A percentile compares a stretch with the other conserved stretches of the same genome.
Evolutionary conservation across 1,140 invertebrate species (phyloP).

Genomic region (Drosophila orena): DNA sequence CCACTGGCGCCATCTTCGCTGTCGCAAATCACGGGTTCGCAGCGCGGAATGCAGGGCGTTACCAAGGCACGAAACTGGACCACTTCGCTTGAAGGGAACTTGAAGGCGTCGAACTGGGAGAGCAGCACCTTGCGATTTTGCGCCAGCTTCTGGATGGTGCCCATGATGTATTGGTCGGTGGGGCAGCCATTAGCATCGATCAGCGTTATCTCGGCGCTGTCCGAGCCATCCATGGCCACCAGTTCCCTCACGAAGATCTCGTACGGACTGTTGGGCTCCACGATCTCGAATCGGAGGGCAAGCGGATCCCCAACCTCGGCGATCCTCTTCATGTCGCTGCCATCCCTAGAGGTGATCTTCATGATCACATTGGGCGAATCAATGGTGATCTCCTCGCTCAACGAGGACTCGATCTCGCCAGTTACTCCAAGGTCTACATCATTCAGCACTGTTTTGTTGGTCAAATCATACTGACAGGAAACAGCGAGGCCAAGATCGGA

Average conservation of each 20-base stretch:
- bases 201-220: constrained; percentile 95
- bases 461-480: constrained; percentile 96
- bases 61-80: constrained; percentile 97
- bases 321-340: constrained; percentile 91
- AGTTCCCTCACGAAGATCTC: constrained; percentile 97
- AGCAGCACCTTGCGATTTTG: constrained; percentile 90
- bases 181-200: constrained; percentile 96
- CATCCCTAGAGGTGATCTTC: constrained; percentile 94
- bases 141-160: constrained; percentile 93
- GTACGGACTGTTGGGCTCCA: constrained; percentile 95
- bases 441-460: constrained; percentile 96
- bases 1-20: constrained; percentile 91
- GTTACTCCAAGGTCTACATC: constrained; percentile 95
- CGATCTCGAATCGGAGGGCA: constrained; percentile 95
- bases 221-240: constrained; percentile 96
- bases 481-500: constrained; percentile 96
- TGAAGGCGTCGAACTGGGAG: constrained; percentile 98
- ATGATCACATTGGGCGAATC: constrained; percentile 97
- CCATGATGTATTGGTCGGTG: constrained; percentile 97
- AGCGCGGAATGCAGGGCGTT: constrained; percentile 95
- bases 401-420: constrained; percentile 91
- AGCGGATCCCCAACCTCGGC: constrained; percentile 95
- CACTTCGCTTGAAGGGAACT: constrained; percentile 96
- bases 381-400: constrained; percentile 93
- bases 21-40: constrained; percentile 95